Evolutionary conservation across 2,113 vertebrate genomes (phyloP).

Genomic region (Strix aluco): DNA sequence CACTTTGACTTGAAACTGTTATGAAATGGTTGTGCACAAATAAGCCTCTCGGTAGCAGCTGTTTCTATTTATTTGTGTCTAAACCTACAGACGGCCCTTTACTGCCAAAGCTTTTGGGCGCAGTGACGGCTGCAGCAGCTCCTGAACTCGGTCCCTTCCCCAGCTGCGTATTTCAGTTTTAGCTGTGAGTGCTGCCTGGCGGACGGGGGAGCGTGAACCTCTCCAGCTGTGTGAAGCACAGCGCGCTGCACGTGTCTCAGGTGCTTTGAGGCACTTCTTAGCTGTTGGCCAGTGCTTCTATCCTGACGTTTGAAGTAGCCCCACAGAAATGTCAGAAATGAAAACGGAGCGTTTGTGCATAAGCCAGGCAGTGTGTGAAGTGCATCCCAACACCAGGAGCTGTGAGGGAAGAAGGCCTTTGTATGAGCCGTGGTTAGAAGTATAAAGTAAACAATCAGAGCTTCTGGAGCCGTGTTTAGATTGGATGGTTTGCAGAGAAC

Average conservation of each 20-base stretch:
- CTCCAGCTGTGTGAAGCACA: neutral
- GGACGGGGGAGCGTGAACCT: neutral
- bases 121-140: neutral
- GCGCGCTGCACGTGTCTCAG: rapidly evolving
- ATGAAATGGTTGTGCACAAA: neutral
- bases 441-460: neutral
- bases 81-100: neutral
- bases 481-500: neutral
- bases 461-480: neutral
- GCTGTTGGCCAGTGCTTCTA: neutral
- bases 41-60: neutral
- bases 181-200: neutral
- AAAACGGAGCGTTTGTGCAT: neutral
- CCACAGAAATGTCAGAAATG: neutral
- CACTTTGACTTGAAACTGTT: neutral
- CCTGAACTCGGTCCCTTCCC: neutral
- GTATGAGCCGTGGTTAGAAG: neutral
- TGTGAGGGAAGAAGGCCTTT: neutral
- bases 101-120: neutral
- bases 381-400: neutral
- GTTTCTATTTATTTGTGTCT: neutral
- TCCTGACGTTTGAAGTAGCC: neutral
- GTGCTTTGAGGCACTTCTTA: neutral
- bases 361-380: neutral
- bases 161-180: neutral